Evolutionary conservation across 2,888 invertebrate genomes (phyloP).

Genomic region (Sminthurinus aureus): DNA sequence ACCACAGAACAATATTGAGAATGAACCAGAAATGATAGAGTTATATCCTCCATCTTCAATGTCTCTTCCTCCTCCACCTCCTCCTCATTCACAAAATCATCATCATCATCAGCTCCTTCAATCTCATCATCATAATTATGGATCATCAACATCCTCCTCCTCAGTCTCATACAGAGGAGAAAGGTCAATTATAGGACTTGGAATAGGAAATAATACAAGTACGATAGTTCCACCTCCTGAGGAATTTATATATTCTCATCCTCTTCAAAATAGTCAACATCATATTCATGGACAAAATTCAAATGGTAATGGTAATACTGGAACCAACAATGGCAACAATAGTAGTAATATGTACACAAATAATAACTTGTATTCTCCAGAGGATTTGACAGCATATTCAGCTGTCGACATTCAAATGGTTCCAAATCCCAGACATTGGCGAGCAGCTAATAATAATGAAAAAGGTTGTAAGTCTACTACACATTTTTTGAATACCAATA

Average conservation of each 20-base stretch:
- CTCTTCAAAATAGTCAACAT: neutral
- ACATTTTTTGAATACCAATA: neutral
- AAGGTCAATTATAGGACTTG: neutral
- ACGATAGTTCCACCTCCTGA: slow-evolving; percentile 39
- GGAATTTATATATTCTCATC: slow-evolving; percentile 35
- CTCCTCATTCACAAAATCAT: slow-evolving; percentile 22
- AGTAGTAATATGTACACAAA: neutral
- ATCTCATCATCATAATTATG: neutral
- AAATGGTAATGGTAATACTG: neutral
- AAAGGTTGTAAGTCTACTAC: slow-evolving; percentile 45
- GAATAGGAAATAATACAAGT: neutral
- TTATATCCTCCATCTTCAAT: slow-evolving; percentile 43
- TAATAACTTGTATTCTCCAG: slow-evolving; percentile 36
- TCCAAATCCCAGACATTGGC: slow-evolving; percentile 54
- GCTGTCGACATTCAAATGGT: slow-evolving; percentile 53
- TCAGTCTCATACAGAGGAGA: neutral
- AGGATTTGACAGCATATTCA: slow-evolving; percentile 44
- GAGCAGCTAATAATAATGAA: slow-evolving; percentile 47
- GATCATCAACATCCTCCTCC: neutral
- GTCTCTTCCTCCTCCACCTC: slow-evolving; percentile 33
- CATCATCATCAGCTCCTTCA: neutral
- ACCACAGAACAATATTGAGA: slow-evolving; percentile 19
- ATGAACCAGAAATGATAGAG: slow-evolving; percentile 23
- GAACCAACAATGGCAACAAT: neutral
- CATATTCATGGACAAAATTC: neutral